These are phyloP conservation scores for Melanostigma gelatinosum DNA, from an alignment of 2,113 vertebrate genomes.

Conservation along the genomic window DNA sequence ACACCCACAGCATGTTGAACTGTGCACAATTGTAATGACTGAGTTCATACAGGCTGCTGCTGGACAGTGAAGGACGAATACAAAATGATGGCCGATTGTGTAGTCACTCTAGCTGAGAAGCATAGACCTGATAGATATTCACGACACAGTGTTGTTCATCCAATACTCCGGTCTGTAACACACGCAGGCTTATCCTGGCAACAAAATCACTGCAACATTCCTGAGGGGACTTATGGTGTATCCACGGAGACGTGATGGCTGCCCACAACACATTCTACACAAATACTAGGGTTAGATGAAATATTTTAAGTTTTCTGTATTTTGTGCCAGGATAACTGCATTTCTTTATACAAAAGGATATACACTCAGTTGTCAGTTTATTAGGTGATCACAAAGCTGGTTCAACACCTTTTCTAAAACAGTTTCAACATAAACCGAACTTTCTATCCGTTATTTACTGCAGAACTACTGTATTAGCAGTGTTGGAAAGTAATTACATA, in stretches of 20 bases:
- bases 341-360: not conserved
- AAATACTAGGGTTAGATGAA: not conserved
- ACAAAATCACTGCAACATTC: conserved; percentile 27
- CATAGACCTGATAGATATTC: not conserved
- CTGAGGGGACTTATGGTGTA: conserved; percentile 1
- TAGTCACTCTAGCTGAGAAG: not conserved
- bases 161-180: not conserved
- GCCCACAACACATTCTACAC: not conserved
- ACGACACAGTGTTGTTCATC: not conserved
- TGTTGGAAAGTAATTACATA: no score
- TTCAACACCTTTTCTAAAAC: no score
- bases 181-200: not conserved
- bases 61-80: conserved; percentile 15
- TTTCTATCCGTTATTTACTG: no score
- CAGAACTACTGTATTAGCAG: no score
- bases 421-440: no score
- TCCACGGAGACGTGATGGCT: conserved; percentile 9
- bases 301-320: not conserved
- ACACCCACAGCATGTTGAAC: conserved; percentile 45
- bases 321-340: not conserved
- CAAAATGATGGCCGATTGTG: not conserved
- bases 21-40: conserved; percentile 43
- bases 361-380: not conserved
- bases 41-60: not conserved
- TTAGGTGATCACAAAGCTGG: not conserved